A percentile compares a stretch with the other conserved stretches of the same genome.
Evolutionary conservation across 2,113 vertebrate genomes (phyloP).

Genomic region (Tichodroma muraria): DNA sequence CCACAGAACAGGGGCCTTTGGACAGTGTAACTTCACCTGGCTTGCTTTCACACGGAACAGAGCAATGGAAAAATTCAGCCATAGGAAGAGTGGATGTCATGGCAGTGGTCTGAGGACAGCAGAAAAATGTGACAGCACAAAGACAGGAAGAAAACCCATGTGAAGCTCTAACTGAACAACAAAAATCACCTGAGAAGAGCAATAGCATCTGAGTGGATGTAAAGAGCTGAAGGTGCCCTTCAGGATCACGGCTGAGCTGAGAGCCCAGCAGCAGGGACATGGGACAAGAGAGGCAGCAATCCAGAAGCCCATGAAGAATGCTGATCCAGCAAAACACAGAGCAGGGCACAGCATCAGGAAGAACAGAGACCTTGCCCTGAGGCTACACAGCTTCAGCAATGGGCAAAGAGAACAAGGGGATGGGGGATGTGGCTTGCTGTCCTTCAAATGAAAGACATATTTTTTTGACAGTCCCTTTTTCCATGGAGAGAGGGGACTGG

Average conservation of each 20-base stretch:
- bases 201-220: neutral
- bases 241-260: neutral
- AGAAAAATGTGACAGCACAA: neutral
- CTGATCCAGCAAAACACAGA: neutral
- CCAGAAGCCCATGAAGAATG: neutral
- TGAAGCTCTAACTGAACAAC: neutral
- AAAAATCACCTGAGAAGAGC: neutral
- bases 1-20: neutral
- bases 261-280: neutral
- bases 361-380: neutral
- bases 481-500: neutral
- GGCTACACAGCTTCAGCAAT: neutral
- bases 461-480: no score
- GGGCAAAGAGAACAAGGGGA: neutral
- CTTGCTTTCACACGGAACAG: neutral
- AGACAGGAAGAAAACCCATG: neutral
- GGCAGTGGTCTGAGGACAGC: neutral
- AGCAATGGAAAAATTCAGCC: neutral
- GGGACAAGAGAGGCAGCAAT: neutral
- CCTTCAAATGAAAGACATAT: neutral
- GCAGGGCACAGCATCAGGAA: no score
- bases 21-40: neutral
- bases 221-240: neutral
- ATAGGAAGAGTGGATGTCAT: neutral
- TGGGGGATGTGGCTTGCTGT: neutral